Base-by-base conservation (phyloP, 2,888 invertebrate species). In the Salticus scenicus region DNA sequence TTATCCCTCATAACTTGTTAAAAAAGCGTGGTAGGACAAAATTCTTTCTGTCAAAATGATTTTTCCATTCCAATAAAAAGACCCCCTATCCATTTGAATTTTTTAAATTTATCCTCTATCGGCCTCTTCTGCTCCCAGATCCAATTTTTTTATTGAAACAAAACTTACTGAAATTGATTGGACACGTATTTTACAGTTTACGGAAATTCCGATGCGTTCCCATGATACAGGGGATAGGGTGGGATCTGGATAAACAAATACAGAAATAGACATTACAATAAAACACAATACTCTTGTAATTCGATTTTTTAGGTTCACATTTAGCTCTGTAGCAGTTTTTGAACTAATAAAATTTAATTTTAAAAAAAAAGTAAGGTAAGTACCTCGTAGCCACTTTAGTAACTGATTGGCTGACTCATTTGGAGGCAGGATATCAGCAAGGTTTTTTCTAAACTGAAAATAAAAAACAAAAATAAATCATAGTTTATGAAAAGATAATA, bases 381-480 rank as follows among this genome's bases (percentile, higher is more conserved):
- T 47, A 80, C 80, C 80, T 69, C 73, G 31, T 0, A 80, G 51
- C 33, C 41, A 80, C 57, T 80, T 80, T 17, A 80, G 33, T 1
- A 80, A 37, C 37, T 51, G 27, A 4, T n/a, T 20, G 51, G 73
- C 80, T 8, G 80, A 67, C n/a, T 80, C 67, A 20, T 42, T 28
- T 17, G 73, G 28, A 1, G 67, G 51, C 8, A 73, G 7, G 1
- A 67, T 47, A 24, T 73, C 73, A 12, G 66, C 28, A 0, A 80
- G n/a, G 8, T 33, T 67, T 17, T 72, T 72, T 31, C 47, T 71
- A 17, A 79, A 79, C 79, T 79, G 24, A 7, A 72, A 63, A 28
- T n/a, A n/a, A n/a, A n/a, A n/a, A n/a, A n/a, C n/a, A n/a, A n/a
- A n/a, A n/a, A n/a, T n/a, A n/a, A n/a, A n/a, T n/a, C n/a, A n/a